Base-by-base conservation (phyloP, 37 sponge, comb jelly and placozoan genomes). In the Halichondria panicea region DNA sequence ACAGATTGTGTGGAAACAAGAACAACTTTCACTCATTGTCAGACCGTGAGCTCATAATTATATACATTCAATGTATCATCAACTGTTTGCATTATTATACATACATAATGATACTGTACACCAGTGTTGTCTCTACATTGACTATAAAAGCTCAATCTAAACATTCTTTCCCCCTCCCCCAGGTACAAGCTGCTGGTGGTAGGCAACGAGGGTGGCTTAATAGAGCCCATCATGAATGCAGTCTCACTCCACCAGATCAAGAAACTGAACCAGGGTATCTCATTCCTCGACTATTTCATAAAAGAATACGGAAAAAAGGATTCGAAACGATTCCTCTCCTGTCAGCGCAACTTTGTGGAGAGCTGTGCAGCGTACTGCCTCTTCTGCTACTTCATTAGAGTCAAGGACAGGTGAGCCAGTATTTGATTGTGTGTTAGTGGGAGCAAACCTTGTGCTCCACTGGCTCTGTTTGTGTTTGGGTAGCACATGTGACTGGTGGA, bases 351-450 rank as follows among this genome's bases (percentile, higher is more conserved):
- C 84, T 97, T 97, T 92, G 95, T 95, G 7, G 63, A 83, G 48
- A 95, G 95, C 56, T 92, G 90, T 74, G 95, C 98, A n/a, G 98
- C 92, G 11, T 97, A 97, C 71, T 97, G 96, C 39, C 87, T 97
- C 36, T 64, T 97, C 63, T 95, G 91, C 62, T 94, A 97, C 77
- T 92, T 94, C 71, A 75, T 95, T 31, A 93, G 92, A 68, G 85
- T 97, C 35, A 97, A 97, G 63, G 98, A 97, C 79, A 89, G 97
- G 94, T 94, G 78, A 31, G 19, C 25, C 32, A 53, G 43, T 18
- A 48, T 18, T 48, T 15, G 52, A 48, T 48, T 48, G 52, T 48
- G 11, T 11, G 52, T 11, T 48, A 15, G 52, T 48, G 52, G 15
- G 52, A 15, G 15, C 15, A 48, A 48, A 15, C n/a, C n/a, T n/a